Base-by-base conservation (phyloP, 1,140 invertebrate genomes). In the Oncopeltus fasciatus region DNA sequence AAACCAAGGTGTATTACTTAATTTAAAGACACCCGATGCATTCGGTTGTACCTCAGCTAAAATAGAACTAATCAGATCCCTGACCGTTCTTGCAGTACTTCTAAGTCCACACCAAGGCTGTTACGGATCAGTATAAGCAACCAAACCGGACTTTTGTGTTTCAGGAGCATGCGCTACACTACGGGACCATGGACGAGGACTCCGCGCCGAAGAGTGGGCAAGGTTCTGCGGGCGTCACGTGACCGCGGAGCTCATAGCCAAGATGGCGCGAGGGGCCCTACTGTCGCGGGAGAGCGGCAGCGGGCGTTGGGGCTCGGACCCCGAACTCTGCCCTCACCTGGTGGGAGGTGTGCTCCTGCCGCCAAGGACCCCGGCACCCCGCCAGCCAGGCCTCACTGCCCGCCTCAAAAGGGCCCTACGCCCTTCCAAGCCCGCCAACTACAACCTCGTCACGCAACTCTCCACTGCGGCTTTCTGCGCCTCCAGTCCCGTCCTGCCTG, bases 181-280 rank as follows among this genome's bases (percentile, higher is more conserved):
- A 51, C 74, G 84, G 24, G 88, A 90, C 68, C 76, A 79, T 51
- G 83, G 84, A 1, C 75, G 86, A 60, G 82, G 84, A 5, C 73
- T 88, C 8, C 77, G 83, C 60, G 85, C 87, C 0, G 80, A 86
- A 60, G 85, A 90, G 69, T 90, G 87, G 88, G 86, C 88, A 0
- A 74, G 82, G 63, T 87, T 82, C 71, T 88, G 86, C 65, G 84
- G 86, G 1, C 76, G 87, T 21, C 81, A 85, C 67, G 79, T 83
- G 14, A 87, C 84, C 68, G 84, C 84, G 1, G 84, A 88, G 64
- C 77, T 85, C 43, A 87, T 90, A 64, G 83, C 85, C 62, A 83
- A 84, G 66, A 82, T 83, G 67, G 78, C 83, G 0, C 77, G 80
- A 28, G 76, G 79, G 66, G 69, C 77, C 43, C 70, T 82, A 0